Conservation (phyloP, 2,797 vertebrate genomes). For the Melanotaenia pygmaea region DNA sequence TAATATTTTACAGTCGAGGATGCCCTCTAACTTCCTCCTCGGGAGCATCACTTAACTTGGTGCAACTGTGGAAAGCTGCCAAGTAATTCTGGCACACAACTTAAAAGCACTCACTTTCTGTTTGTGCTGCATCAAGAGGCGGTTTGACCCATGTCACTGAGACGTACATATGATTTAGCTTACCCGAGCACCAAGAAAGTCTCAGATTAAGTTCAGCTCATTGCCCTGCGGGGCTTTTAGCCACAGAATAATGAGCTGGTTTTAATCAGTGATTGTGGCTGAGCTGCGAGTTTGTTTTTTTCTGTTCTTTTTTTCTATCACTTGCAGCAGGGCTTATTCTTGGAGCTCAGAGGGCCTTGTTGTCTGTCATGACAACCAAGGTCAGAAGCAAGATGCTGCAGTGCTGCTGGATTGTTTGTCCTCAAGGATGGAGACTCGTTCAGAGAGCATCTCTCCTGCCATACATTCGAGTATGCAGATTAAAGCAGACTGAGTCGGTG, state of each 20-base stretch:
- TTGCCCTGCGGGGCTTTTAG: not conserved
- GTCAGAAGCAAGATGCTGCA: slow-evolving; percentile 34
- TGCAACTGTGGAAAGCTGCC: not conserved
- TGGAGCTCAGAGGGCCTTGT: slow-evolving; percentile 27
- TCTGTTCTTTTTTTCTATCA: not conserved
- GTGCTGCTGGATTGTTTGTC: slow-evolving; percentile 36
- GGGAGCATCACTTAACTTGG: not conserved
- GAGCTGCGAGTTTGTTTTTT: not conserved
- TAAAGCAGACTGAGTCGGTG: not conserved
- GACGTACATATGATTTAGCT: not conserved
- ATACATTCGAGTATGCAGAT: not conserved
- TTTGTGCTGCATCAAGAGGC: not conserved
- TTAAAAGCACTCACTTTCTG: not conserved
- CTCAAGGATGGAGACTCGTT: not conserved
- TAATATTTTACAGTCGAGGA: not conserved
- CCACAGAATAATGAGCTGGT: not conserved
- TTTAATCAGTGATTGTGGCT: slow-evolving; percentile 7
- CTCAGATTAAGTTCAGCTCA: too few species aligned
- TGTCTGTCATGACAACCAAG: slow-evolving; percentile 59
- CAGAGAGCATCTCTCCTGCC: too few species aligned
- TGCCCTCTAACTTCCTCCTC: not conserved
- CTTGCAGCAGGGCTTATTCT: slow-evolving; percentile 30
- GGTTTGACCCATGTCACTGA: not conserved
- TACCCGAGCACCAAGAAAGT: too few species aligned
- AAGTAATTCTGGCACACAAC: not conserved